Evolutionary conservation across 1,140 invertebrate species (phyloP).

Genomic region (Proctacanthus coquilletti): DNA sequence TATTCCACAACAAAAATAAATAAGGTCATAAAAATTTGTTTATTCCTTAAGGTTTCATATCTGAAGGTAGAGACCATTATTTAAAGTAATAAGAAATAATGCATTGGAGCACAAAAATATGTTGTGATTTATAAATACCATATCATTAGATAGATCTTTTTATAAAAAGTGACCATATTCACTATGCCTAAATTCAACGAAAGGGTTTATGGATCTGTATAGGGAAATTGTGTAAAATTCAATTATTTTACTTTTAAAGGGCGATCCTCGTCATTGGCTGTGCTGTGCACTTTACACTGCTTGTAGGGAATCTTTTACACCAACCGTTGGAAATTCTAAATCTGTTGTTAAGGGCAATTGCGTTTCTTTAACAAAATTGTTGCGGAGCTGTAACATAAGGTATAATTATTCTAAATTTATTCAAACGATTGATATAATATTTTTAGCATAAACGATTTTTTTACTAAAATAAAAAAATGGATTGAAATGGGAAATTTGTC

Average conservation of each 20-base stretch:
- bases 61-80: no score
- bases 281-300: conserved; percentile 87
- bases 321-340: conserved; percentile 57
- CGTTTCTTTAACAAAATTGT: conserved; percentile 76
- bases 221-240: no score
- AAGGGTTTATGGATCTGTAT: no score
- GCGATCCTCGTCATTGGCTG: conserved; percentile 84
- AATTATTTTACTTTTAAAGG: conserved; percentile 44
- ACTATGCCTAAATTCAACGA: no score
- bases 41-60: no score
- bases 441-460: conserved; percentile 78
- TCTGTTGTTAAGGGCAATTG: conserved; percentile 72
- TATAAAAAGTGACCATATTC: no score
- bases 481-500: conserved; percentile 83
- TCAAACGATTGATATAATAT: neutral
- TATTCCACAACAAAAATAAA: no score
- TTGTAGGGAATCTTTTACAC: conserved; percentile 63
- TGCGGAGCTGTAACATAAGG: conserved; percentile 80
- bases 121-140: no score
- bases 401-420: conserved; percentile 22
- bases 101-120: no score
- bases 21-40: no score
- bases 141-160: no score
- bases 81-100: no score
- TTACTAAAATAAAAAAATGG: conserved; percentile 92